A percentile compares a stretch with the other conserved stretches of the same genome.
Evolutionary conservation across 2,113 vertebrate species (phyloP).

Genomic region (Psammodynastes pulverulentus): DNA sequence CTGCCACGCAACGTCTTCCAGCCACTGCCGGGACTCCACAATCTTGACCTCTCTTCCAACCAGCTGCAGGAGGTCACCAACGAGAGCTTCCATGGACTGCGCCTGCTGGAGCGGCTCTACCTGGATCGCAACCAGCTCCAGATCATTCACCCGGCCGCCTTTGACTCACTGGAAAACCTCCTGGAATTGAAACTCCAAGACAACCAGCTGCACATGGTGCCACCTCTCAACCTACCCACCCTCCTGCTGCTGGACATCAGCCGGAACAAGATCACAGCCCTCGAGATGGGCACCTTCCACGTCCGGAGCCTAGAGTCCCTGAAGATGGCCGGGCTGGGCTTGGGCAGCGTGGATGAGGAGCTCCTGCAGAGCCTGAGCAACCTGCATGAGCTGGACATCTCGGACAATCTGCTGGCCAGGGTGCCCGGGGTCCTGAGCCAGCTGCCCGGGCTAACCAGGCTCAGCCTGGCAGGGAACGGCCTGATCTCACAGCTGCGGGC

Average conservation of each 20-base stretch:
- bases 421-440: slow-evolving; percentile 74
- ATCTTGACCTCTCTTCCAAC: slow-evolving; percentile 92
- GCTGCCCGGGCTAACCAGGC: slow-evolving; percentile 76
- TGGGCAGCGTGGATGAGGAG: slow-evolving; percentile 75
- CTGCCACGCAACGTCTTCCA: slow-evolving; percentile 84
- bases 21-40: slow-evolving; percentile 79
- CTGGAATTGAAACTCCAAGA: slow-evolving; percentile 92
- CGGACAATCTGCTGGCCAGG: slow-evolving; percentile 79
- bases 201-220: slow-evolving; percentile 79
- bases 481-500: slow-evolving; percentile 77
- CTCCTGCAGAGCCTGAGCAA: slow-evolving; percentile 80
- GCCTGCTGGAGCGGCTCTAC: slow-evolving; percentile 88
- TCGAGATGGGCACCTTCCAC: slow-evolving; percentile 72
- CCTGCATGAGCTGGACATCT: slow-evolving; percentile 89
- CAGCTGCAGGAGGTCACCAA: slow-evolving; percentile 85
- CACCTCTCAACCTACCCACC: slow-evolving; percentile 77
- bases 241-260: slow-evolving; percentile 91
- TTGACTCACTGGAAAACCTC: slow-evolving; percentile 78
- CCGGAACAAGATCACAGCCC: slow-evolving; percentile 75
- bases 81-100: slow-evolving; percentile 84
- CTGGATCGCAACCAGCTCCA: slow-evolving; percentile 84
- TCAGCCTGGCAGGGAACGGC: slow-evolving; percentile 84
- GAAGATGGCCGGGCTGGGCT: slow-evolving; percentile 81
- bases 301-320: slow-evolving; percentile 84
- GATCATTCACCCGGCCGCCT: slow-evolving; percentile 83